Evolutionary conservation across 2,888 invertebrate species (phyloP).

Genomic region (Lycophotia porphyrea): DNA sequence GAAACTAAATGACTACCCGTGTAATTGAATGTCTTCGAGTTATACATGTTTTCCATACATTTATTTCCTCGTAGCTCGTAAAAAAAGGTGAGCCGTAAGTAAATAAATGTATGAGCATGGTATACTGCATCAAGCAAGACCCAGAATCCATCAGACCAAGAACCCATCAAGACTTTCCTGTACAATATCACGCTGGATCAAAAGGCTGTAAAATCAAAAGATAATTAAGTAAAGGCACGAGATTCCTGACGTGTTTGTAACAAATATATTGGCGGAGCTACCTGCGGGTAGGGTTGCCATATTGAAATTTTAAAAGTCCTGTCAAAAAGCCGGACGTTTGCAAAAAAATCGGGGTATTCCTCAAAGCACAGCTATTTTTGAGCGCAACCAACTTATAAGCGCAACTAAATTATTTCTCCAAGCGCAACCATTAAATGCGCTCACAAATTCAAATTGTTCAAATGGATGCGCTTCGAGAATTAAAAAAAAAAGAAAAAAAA

Average conservation of each 20-base stretch:
- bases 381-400: no score
- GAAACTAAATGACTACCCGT: neutral
- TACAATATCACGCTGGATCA: slow-evolving; percentile 43
- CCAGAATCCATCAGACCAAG: neutral
- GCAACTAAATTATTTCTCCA: no score
- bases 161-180: slow-evolving; percentile 21
- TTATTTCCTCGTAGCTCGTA: neutral
- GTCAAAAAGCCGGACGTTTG: neutral
- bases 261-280: slow-evolving; percentile 38
- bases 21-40: neutral
- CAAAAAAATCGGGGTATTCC: no score
- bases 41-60: neutral
- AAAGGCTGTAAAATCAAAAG: slow-evolving; percentile 47
- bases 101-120: neutral
- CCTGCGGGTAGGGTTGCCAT: slow-evolving; percentile 40
- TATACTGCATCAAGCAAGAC: neutral
- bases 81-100: neutral
- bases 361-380: no score
- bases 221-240: slow-evolving; percentile 48
- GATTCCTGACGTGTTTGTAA: slow-evolving; percentile 41
- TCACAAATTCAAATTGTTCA: no score
- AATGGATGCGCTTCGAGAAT: no score
- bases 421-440: no score
- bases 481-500: no score
- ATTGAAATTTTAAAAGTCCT: neutral